These are phyloP conservation scores for Drosophila ironensis DNA, from an alignment of 1,140 invertebrate genomes.

Conservation along the genomic window DNA sequence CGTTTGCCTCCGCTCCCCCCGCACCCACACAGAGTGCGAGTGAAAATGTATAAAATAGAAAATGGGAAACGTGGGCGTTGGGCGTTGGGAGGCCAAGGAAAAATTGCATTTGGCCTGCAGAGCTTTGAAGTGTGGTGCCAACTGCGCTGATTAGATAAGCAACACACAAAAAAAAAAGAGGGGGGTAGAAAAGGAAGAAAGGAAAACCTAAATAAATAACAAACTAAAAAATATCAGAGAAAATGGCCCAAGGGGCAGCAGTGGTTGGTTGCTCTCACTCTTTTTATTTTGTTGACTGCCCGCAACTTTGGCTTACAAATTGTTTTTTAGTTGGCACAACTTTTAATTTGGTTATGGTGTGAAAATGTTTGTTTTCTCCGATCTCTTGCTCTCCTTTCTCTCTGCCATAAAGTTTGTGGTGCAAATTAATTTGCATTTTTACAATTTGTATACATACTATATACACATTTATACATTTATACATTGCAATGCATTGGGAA, in stretches of 20 bases:
- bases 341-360: constrained; percentile 78
- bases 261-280: neutral
- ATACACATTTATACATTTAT: neutral
- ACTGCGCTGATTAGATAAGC: constrained; percentile 73
- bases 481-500: too few relatives aligned
- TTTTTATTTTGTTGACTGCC: constrained; percentile 39
- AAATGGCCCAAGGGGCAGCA: constrained; percentile 26
- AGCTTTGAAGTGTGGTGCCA: constrained; percentile 60
- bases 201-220: too few relatives aligned
- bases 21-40: neutral
- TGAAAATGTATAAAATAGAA: constrained; percentile 7
- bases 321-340: constrained; percentile 75
- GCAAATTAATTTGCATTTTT: constrained; percentile 72
- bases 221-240: constrained; percentile 4
- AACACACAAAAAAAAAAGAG: constrained; percentile 26
- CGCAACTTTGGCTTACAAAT: constrained; percentile 73
- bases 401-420: constrained; percentile 61
- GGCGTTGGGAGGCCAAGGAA: neutral
- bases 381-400: constrained; percentile 14
- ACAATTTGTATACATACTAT: constrained; percentile 25
- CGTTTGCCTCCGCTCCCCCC: constrained; percentile 25
- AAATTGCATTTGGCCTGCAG: constrained; percentile 50
- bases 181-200: neutral
- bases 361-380: constrained; percentile 63
- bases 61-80: neutral